phyloP scores from a whole-genome alignment of 2,797 vertebrate genomes.

The Phrynocephalus guinanensis region DNA sequence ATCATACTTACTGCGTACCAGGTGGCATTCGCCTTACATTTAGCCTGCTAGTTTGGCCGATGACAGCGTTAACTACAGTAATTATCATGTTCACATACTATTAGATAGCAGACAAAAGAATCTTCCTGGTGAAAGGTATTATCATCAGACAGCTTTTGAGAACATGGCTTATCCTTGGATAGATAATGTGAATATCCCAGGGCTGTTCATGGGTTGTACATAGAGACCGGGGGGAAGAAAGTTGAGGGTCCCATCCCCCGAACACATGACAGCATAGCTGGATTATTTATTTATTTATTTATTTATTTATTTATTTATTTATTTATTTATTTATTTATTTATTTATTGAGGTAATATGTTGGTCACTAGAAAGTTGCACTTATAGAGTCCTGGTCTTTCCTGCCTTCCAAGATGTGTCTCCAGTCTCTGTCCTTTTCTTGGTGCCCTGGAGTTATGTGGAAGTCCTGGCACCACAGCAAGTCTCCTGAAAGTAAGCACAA shows the following conservation, averaged over 20 bases:
- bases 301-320: too few relatives aligned
- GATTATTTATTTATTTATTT: too few relatives aligned
- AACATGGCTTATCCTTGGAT: background rate
- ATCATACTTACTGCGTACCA: slow-evolving; percentile 51
- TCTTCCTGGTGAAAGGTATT: slow-evolving; percentile 60
- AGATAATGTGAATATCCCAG: background rate
- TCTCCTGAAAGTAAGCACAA: background rate
- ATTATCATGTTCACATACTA: slow-evolving; percentile 48
- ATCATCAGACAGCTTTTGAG: background rate
- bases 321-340: too few relatives aligned
- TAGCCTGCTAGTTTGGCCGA: slow-evolving; percentile 59
- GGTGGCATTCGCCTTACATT: slow-evolving; percentile 60
- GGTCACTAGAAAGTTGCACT: too few relatives aligned
- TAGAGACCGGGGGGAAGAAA: background rate
- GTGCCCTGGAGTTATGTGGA: background rate
- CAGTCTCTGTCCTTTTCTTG: background rate
- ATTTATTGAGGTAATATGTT: too few relatives aligned
- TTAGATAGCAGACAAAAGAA: slow-evolving; percentile 19
- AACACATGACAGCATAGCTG: too few relatives aligned
- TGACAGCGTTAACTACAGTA: slow-evolving; percentile 65
- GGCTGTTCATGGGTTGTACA: too few relatives aligned
- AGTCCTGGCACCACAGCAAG: background rate
- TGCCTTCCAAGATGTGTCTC: background rate
- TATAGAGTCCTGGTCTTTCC: background rate
- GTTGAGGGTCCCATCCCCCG: background rate